A percentile compares a stretch with the other conserved stretches of the same genome.
These are phyloP conservation scores for Octopus bimaculoides DNA, from an alignment of 1,140 invertebrate genomes.

Conservation along the genomic window DNA sequence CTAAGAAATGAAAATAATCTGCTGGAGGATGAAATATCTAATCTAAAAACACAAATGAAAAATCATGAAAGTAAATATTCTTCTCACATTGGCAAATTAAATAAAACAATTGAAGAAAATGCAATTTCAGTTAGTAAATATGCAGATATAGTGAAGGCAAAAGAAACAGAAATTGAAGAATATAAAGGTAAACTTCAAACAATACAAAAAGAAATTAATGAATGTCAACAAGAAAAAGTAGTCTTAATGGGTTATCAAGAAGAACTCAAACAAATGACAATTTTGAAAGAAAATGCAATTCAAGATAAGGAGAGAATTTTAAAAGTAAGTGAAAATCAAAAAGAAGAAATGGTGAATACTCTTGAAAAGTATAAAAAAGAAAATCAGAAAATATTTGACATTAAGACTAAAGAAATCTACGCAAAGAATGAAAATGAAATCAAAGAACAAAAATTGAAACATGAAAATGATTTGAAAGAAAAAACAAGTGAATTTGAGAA, in stretches of 20 bases:
- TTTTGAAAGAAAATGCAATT: constrained; percentile 20
- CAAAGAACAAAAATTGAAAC: not conserved
- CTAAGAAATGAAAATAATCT: not conserved
- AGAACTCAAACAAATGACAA: constrained; percentile 18
- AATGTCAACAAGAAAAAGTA: not conserved
- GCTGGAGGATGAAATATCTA: not conserved
- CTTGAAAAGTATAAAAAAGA: constrained; percentile 40
- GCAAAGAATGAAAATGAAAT: constrained; percentile 11
- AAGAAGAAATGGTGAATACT: constrained; percentile 36
- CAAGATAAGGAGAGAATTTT: constrained; percentile 30
- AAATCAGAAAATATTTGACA: constrained; percentile 33
- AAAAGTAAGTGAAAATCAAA: constrained; percentile 33
- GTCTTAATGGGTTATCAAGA: not conserved
- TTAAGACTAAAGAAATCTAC: constrained; percentile 37
- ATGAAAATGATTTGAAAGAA: not conserved
- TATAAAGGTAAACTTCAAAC: not conserved
- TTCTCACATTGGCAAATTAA: not conserved
- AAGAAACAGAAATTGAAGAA: not conserved
- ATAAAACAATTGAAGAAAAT: not conserved
- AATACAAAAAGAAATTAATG: not conserved
- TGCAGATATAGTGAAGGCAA: not conserved
- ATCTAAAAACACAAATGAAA: constrained; percentile 1
- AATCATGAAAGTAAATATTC: not conserved
- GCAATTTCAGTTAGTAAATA: not conserved
- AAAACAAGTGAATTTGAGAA: not conserved